Base-by-base conservation (phyloP, 1,140 invertebrate genomes). In the Sinonovacula constricta region DNA sequence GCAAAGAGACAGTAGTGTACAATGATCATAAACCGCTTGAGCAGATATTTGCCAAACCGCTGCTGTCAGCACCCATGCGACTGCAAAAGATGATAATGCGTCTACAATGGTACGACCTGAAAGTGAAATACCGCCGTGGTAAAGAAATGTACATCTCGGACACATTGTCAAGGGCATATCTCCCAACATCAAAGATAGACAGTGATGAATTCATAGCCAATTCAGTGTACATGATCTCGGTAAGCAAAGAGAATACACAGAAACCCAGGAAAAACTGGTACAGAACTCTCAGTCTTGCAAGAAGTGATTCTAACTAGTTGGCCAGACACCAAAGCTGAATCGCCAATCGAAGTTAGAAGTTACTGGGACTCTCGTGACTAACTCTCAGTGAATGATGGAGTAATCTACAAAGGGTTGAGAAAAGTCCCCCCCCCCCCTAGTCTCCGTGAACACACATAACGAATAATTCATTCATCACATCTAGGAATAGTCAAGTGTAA, bases 71-170 rank as follows among this genome's bases (percentile, higher is more conserved):
- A 45, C 76, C 80, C 12, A 45, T 86, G 14, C 79, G 91, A 81
- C 71, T 93, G 53, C 86, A 92, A 79, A 79, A 88, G 33, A 91
- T 92, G 88, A 26, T 91, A 33, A 62, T 93, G 2, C 82, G 83
- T 56, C 53, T 92, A 33, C 86, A 88, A 60, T 53, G 78, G 79
- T 92, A 90, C 84, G 85, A 92, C 76, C 82, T 92, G 12, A 81
- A 85, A 33, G 79, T 93, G 1, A 34, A 51, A 34, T 92, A 91
- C 72, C 59, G 81, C 7, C 39, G 85, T 51, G 81, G 76, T 0
- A 86, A 87, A 87, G 91, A 51, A 90, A 93, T 82, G 87, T 87
- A 10, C 83, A 91, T 75, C 88, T 89, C 49, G 77, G 91, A 81
- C 81, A 53, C 68, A 33, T 45, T 79, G 30, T 88, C 83, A 10